phyloP scores from a whole-genome alignment of 2,113 vertebrate genomes.

The Gavia stellata region DNA sequence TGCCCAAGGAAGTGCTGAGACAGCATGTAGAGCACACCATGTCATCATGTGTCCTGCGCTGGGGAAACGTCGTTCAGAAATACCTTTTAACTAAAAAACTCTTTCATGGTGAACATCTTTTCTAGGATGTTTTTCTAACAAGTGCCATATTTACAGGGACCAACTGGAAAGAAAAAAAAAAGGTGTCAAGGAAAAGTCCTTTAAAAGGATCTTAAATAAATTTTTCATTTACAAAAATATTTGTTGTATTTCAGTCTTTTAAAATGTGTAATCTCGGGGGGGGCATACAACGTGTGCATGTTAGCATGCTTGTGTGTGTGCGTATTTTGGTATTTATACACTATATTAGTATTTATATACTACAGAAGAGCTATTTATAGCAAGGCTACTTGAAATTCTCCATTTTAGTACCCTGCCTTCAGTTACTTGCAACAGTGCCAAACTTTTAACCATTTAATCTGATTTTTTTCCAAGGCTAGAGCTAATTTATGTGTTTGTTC shows the following conservation, averaged over 20 bases:
- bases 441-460: not conserved
- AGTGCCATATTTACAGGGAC: not conserved
- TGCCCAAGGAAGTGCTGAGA: not conserved
- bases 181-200: not conserved
- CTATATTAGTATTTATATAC: not conserved
- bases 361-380: not conserved
- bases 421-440: not conserved
- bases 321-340: not conserved
- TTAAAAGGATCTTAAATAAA: not conserved
- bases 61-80: not conserved
- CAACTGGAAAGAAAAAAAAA: not conserved
- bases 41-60: fast-evolving
- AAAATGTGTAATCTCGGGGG: not conserved
- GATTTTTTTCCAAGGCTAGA: not conserved
- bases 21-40: not conserved
- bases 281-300: fast-evolving
- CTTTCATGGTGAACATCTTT: not conserved
- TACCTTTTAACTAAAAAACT: not conserved
- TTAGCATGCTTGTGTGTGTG: not conserved
- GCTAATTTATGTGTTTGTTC: not conserved
- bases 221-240: not conserved
- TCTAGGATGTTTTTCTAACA: not conserved
- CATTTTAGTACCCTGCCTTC: not conserved
- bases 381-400: not conserved
- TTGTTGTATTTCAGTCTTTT: not conserved